A percentile compares a stretch with the other conserved stretches of the same genome.
Evolutionary conservation across 2,797 vertebrate genomes (phyloP).

Genomic region (Sebastes steindachneri): DNA sequence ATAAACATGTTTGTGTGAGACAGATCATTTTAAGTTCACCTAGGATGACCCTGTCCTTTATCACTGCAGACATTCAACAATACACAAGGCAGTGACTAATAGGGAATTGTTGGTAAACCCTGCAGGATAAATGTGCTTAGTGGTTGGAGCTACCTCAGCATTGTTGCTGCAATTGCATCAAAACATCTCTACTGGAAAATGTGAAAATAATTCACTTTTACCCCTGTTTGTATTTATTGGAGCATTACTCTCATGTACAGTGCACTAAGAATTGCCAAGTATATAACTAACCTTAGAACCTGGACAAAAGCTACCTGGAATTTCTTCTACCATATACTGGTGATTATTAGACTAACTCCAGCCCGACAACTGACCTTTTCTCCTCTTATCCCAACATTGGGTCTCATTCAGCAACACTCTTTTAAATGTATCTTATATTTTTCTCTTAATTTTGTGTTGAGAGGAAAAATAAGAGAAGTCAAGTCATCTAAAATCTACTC

Average conservation of each 20-base stretch:
- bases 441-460: background rate
- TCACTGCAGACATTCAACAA: background rate
- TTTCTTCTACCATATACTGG: background rate
- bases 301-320: background rate
- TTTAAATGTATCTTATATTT: background rate
- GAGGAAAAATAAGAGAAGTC: background rate
- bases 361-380: background rate
- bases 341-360: background rate
- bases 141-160: background rate
- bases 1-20: conserved; percentile 40
- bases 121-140: background rate
- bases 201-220: background rate
- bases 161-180: background rate
- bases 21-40: background rate
- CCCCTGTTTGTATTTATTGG: background rate
- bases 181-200: background rate
- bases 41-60: background rate
- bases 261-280: background rate
- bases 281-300: background rate
- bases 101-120: background rate
- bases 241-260: background rate
- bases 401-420: background rate
- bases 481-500: background rate
- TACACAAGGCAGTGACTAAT: background rate
- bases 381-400: background rate